Base-by-base conservation (phyloP, 2,797 vertebrate genomes). In the Poliocrania exsul region DNA sequence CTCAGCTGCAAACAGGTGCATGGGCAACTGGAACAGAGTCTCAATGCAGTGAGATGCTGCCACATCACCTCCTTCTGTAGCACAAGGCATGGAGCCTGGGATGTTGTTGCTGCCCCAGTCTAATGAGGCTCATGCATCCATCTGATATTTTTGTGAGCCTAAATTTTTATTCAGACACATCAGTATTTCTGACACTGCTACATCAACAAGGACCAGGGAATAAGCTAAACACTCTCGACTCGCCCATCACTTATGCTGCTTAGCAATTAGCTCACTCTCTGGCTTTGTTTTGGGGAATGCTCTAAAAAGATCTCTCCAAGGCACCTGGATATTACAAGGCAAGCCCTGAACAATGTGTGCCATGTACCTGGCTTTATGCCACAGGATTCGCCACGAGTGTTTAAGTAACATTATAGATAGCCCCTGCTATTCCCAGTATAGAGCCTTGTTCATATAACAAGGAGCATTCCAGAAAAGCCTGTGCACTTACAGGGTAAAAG, bases 71-170 rank as follows among this genome's bases (percentile, higher is more conserved):
- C 24, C 11, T 64, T 57, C 24, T 9, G 73, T 10, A 24, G 53
- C 62, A 70, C 23, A 10, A 60, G 38, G 72, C 9, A 1, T 1
- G 6, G 56, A 66, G 37, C 18, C 3, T 0, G 0, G 61, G 26
- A 11, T 13, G 17, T 11, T 0, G 0, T 3, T 62, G 57, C 19
- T 89, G 14, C 53, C 47, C 25, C 13, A 6, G 33, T 38, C 33
- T 69, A 58, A 65, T 0, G 2, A 90, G 62, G 54, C 42, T 86
- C 38, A 28, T 17, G 4, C 8, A 14, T 1, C 0, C 47, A n/a
- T 29, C 35, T 38, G 42, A 44, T 29, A 11, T 15, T 71, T 67
- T 58, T 86, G 49, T 40, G 58, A 65, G 44, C 16, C 56, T 73
- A 49, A 5, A 56, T 28, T 67, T 90, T 64, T 60, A 46, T 60